Evolutionary conservation across 2,888 invertebrate genomes (phyloP).

Genomic region (Meliscaeva auricollis): DNA sequence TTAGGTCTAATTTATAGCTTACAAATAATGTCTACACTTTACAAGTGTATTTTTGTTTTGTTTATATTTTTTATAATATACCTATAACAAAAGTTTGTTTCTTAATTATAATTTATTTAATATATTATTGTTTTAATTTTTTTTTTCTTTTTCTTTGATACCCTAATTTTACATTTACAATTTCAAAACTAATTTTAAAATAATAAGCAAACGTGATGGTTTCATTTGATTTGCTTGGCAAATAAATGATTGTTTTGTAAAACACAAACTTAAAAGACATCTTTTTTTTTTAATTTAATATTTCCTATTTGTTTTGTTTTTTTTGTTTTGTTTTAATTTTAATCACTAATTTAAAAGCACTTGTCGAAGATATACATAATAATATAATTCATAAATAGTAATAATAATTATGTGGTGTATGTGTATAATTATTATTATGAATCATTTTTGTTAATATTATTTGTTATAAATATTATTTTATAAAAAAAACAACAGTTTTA

Average conservation of each 20-base stretch:
- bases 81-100: constrained; percentile 63
- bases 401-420: constrained; percentile 33
- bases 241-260: constrained; percentile 34
- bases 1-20: constrained; percentile 48
- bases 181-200: constrained; percentile 44
- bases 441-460: constrained; percentile 22
- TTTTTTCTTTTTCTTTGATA: constrained; percentile 27
- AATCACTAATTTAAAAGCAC: constrained; percentile 75
- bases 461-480: neutral
- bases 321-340: constrained; percentile 47
- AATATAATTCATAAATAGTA: constrained; percentile 33
- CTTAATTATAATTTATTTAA: constrained; percentile 41
- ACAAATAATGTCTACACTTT: constrained; percentile 49
- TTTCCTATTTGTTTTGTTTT: constrained; percentile 34
- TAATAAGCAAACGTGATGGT: constrained; percentile 45
- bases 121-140: constrained; percentile 30
- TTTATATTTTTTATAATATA: constrained; percentile 48
- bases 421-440: constrained; percentile 24
- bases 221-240: constrained; percentile 42
- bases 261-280: constrained; percentile 5
- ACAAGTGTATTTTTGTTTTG: constrained; percentile 49
- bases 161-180: constrained; percentile 53
- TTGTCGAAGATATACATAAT: constrained; percentile 69
- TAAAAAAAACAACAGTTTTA: neutral
- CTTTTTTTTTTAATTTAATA: constrained; percentile 12